A percentile compares a stretch with the other conserved stretches of the same genome.
phyloP scores from a whole-genome alignment of 2,797 vertebrate genomes.

The Benthosema pterotum region DNA sequence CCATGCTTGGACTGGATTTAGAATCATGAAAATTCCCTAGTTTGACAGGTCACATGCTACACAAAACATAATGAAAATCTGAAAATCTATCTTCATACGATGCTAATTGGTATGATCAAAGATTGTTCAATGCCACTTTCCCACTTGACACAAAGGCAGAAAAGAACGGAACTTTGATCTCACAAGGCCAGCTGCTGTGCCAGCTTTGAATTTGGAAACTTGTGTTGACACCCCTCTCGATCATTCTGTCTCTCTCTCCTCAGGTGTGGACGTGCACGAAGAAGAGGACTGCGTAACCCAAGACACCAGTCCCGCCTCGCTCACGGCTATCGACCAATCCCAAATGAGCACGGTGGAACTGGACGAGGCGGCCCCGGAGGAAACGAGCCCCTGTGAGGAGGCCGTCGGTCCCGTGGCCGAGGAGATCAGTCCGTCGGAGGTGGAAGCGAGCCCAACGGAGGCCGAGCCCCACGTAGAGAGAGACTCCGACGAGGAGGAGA shows the following conservation, averaged over 20 bases:
- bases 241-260: slow-evolving; percentile 37
- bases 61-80: no score
- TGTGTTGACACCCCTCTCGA: slow-evolving; percentile 19
- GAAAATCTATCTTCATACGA: no score
- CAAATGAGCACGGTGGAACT: slow-evolving; percentile 57
- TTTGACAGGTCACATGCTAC: no score
- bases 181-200: no score
- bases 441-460: slow-evolving; percentile 37
- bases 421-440: slow-evolving; percentile 36
- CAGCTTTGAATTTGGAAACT: background rate
- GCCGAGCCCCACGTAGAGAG: slow-evolving; percentile 38
- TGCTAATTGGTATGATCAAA: no score
- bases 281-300: slow-evolving; percentile 71
- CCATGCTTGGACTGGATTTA: no score
- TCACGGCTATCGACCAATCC: slow-evolving; percentile 56
- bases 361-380: slow-evolving; percentile 39
- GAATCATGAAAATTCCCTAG: no score
- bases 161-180: no score
- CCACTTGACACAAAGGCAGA: no score
- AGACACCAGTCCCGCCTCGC: slow-evolving; percentile 61
- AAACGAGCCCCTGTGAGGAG: slow-evolving; percentile 42
- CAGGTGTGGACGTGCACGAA: slow-evolving; percentile 67
- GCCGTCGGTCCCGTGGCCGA: slow-evolving; percentile 21
- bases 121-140: no score
- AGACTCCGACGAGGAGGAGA: slow-evolving; percentile 72